Evolutionary conservation across 2,113 vertebrate genomes (phyloP).

Genomic region (Otus sunia): DNA sequence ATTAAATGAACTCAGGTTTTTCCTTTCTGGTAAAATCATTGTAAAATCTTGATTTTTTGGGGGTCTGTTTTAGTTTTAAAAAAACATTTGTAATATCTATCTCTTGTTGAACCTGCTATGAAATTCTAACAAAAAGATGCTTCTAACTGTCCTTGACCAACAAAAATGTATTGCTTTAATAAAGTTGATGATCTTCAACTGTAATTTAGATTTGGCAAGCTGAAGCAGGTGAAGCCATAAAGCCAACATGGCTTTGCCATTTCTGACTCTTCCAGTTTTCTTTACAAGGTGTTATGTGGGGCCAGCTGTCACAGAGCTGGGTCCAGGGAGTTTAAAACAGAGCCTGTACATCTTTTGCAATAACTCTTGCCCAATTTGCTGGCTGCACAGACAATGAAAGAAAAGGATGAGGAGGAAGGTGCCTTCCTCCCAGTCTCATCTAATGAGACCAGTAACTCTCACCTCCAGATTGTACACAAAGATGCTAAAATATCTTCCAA

Average conservation of each 20-base stretch:
- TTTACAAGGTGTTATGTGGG: neutral
- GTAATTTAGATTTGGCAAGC: neutral
- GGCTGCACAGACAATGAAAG: neutral
- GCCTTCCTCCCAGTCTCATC: neutral
- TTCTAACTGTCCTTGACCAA: neutral
- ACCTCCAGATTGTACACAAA: rapidly evolving
- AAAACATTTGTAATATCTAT: neutral
- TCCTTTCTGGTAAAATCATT: neutral
- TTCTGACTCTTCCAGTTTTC: neutral
- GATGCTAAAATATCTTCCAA: neutral
- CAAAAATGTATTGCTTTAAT: neutral
- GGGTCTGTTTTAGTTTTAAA: neutral
- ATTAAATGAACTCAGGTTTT: neutral
- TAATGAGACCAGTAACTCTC: neutral
- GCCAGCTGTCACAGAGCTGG: neutral
- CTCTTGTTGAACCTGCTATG: neutral
- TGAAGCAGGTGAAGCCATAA: neutral
- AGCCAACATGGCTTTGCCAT: neutral
- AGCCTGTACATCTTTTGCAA: rapidly evolving
- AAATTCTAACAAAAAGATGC: neutral
- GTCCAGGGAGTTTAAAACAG: neutral
- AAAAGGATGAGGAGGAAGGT: neutral
- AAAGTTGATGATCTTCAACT: neutral
- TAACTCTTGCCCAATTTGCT: neutral
- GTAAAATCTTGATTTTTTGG: neutral